Base-by-base conservation (phyloP, 2,797 vertebrate species). In the Serranus cabrilla region DNA sequence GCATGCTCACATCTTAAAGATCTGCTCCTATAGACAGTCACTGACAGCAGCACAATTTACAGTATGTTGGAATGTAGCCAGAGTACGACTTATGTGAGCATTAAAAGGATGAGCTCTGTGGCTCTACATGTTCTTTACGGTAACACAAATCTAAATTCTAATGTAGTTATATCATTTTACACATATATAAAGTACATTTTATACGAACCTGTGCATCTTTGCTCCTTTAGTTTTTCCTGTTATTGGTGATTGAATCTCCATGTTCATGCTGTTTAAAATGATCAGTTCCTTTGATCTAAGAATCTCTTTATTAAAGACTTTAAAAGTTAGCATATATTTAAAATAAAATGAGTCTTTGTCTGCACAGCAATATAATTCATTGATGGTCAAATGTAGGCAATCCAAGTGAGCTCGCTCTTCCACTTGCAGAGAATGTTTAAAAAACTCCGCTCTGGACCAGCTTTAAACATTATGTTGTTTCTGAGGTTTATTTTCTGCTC, bases 31-130 rank as follows among this genome's bases (percentile, higher is more conserved):
- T 77, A 68, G 78, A 78, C 68, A 57, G 66, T 73, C 72, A 84
- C 81, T 85, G 86, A 91, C 91, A 80, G 39, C 73, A 82, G 86
- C 83, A 90, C 55, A 84, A 83, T 88, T 80, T 80, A 64, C 50
- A 37, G 47, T 9, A 21, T 34, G 76, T 18, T 86, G 84, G 87
- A 87, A 11, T 1, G 4, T 0, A 49, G 83, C 87, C 88, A 85
- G 63, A 60, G 61, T 20, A 8, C 64, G 52, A 67, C 55, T 56
- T 40, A n/a, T 47, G 37, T 54, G n/a, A 50, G 64, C 45, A 23
- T 61, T 54, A 51, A 82, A 74, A 56, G 21, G 70, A 73, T 56
- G 67, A 67, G 58, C 51, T 81, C 16, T 65, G 25, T 45, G 34
- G 16, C 25, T 69, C 11, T 55, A 70, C 49, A 64, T 62, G 61